Percentiles rank a stretch among this genome's conserved stretches.
These are phyloP conservation scores for Pseudochromis fuscus DNA, from an alignment of 2,797 vertebrate species.

Conservation along the genomic window DNA sequence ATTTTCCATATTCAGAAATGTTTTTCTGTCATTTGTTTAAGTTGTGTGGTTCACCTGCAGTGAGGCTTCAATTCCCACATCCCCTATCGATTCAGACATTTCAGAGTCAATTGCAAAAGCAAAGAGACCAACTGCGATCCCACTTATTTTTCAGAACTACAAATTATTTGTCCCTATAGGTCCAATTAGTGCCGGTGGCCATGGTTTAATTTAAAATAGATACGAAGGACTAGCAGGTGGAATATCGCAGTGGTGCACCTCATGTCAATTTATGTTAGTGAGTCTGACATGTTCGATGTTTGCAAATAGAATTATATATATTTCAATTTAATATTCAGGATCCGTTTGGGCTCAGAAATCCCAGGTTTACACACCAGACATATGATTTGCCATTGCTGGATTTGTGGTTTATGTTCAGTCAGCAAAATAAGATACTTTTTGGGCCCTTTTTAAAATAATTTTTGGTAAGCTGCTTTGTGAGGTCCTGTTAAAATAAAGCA, in stretches of 20 bases:
- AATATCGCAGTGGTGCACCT: conserved; percentile 27
- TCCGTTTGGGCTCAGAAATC: not conserved
- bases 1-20: not conserved
- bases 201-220: conserved; percentile 56
- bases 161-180: conserved; percentile 61
- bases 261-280: conserved; percentile 40
- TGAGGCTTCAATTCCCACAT: conserved; percentile 43
- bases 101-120: conserved; percentile 56
- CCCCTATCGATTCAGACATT: conserved; percentile 57
- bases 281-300: conserved; percentile 17
- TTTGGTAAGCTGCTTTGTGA: conserved; percentile 6
- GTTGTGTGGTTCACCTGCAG: conserved; percentile 15
- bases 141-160: conserved; percentile 53
- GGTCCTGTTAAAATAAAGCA: not conserved
- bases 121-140: conserved; percentile 19
- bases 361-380: conserved; percentile 9
- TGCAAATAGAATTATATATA: conserved; percentile 19
- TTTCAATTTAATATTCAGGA: conserved; percentile 20
- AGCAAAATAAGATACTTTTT: not conserved
- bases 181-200: conserved; percentile 64
- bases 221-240: conserved; percentile 23
- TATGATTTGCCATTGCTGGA: conserved; percentile 16
- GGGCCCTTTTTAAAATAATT: not conserved
- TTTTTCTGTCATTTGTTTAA: conserved; percentile 15
- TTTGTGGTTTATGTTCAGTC: conserved; percentile 8